These are phyloP conservation scores for Nymphicus hollandicus DNA, from an alignment of 2,113 vertebrate genomes.

Conservation along the genomic window DNA sequence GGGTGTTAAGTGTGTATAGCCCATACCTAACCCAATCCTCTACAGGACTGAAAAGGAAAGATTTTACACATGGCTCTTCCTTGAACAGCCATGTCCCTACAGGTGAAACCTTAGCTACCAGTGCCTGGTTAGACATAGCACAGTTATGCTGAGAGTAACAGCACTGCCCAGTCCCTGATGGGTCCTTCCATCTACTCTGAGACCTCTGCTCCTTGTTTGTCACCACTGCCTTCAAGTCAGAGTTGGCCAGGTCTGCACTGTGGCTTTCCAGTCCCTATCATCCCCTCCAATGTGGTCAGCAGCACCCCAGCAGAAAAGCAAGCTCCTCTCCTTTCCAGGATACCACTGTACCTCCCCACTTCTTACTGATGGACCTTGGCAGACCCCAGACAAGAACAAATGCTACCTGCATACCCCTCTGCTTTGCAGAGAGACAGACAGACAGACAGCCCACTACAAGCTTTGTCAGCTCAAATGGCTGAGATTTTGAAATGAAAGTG, in stretches of 20 bases:
- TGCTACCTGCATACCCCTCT: background rate
- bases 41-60: background rate
- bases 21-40: background rate
- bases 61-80: background rate
- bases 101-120: too few relatives aligned
- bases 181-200: background rate
- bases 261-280: background rate
- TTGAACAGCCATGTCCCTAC: background rate
- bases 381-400: background rate
- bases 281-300: fast-evolving
- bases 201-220: background rate
- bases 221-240: fast-evolving
- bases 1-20: background rate
- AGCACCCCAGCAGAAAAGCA: background rate
- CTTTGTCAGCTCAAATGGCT: background rate
- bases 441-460: fast-evolving
- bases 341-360: background rate
- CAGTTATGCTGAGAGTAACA: background rate
- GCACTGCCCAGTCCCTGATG: too few relatives aligned
- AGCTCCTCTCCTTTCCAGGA: background rate
- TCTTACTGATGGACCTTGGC: background rate
- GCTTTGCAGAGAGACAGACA: background rate
- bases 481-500: background rate
- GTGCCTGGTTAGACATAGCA: fast-evolving
- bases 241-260: background rate